Percentiles rank a stretch among this genome's conserved stretches.
These are phyloP conservation scores for Ophioderma brevispina DNA, from an alignment of 35 echinoderm and acorn worm genomes.

Conservation along the genomic window DNA sequence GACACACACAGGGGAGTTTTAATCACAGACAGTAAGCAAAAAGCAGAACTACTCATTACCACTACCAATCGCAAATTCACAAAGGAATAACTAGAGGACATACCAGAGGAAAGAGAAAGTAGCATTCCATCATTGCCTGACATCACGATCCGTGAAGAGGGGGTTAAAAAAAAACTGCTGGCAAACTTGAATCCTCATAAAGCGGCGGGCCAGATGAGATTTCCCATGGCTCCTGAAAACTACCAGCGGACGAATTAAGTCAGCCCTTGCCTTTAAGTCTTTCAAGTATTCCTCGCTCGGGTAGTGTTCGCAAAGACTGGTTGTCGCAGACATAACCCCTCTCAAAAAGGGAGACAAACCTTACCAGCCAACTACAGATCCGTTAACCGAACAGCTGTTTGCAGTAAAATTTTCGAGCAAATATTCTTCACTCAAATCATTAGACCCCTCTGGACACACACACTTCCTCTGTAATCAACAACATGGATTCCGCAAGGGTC, in stretches of 20 bases:
- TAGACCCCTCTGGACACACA: too few relatives aligned
- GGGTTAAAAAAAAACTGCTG: conserved; percentile 2
- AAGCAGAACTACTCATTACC: too few relatives aligned
- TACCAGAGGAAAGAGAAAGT: neutral
- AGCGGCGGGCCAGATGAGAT: conserved; percentile 13
- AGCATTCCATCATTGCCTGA: neutral
- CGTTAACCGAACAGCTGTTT: too few relatives aligned
- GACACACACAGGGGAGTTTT: neutral
- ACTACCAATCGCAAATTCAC: too few relatives aligned
- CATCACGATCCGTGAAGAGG: neutral
- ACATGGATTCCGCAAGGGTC: too few relatives aligned
- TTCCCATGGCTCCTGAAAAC: neutral
- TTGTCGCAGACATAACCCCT: conserved; percentile 2
- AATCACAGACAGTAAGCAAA: neutral
- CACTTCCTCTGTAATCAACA: too few relatives aligned
- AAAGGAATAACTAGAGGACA: too few relatives aligned
- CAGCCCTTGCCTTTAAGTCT: neutral
- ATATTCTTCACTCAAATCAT: too few relatives aligned
- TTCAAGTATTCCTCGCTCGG: neutral
- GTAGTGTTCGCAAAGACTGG: conserved; percentile 1
- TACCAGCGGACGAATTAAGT: neutral
- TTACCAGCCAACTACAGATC: neutral
- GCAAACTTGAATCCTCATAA: neutral
- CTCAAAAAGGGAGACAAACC: neutral
- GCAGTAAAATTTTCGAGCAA: too few relatives aligned